These are phyloP conservation scores for Sinosuthora webbiana DNA, from an alignment of 2,113 vertebrate genomes.

Conservation along the genomic window DNA sequence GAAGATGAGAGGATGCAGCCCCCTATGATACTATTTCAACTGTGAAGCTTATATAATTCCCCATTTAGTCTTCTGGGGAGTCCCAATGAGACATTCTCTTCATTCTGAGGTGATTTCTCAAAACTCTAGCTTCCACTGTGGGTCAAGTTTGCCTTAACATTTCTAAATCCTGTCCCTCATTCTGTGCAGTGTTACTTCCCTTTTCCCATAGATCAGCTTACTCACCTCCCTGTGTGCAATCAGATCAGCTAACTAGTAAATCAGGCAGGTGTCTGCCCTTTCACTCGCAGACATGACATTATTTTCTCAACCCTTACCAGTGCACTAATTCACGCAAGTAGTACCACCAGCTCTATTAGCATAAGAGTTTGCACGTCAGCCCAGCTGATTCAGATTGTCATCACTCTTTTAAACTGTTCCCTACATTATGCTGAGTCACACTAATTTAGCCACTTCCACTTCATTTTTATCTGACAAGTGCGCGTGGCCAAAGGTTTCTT, in stretches of 20 bases:
- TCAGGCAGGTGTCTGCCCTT: neutral
- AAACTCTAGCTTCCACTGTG: neutral
- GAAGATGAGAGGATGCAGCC: neutral
- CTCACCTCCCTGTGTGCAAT: neutral
- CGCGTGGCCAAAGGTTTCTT: neutral
- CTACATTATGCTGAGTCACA: neutral
- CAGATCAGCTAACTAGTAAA: neutral
- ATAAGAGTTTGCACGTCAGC: rapidly evolving
- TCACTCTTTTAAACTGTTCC: neutral
- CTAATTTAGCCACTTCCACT: neutral
- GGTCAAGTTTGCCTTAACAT: neutral
- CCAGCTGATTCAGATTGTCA: neutral
- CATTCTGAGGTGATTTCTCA: neutral
- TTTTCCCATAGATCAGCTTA: neutral
- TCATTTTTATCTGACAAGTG: neutral
- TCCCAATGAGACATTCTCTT: neutral
- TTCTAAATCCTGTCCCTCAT: neutral
- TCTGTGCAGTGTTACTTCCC: neutral
- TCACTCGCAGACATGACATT: rapidly evolving
- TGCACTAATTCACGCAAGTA: neutral
- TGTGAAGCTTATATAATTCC: neutral
- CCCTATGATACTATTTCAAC: neutral
- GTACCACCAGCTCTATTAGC: neutral
- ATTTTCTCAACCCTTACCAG: neutral
- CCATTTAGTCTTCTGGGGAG: neutral